Percentiles rank a stretch among this genome's conserved stretches.
These are phyloP conservation scores for Ephydatia muelleri DNA, from an alignment of 37 sponge, comb jelly and placozoan genomes.

Conservation along the genomic window DNA sequence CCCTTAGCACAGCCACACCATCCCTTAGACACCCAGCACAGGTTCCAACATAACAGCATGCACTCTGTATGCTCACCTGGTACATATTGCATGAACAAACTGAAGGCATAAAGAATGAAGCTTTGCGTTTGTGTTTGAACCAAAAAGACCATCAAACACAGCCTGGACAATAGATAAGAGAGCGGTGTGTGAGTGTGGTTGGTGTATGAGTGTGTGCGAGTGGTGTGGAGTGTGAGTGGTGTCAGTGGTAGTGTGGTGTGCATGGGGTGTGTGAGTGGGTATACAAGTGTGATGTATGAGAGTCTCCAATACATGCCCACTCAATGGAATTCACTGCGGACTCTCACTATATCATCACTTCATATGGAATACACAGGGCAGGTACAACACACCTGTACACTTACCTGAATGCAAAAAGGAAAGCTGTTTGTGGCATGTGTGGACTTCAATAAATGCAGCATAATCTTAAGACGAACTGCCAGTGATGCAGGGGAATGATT, in stretches of 20 bases:
- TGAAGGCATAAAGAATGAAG: constrained; percentile 30
- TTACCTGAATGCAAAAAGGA: constrained; percentile 56
- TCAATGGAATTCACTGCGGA: neutral
- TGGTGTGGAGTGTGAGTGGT: too few species aligned
- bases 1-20: too few species aligned
- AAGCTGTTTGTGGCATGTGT: constrained; percentile 54
- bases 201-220: too few species aligned
- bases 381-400: neutral
- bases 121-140: constrained; percentile 34
- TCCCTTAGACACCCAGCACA: too few species aligned
- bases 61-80: constrained; percentile 10
- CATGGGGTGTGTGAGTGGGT: too few species aligned
- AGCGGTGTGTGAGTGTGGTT: too few species aligned
- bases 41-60: neutral
- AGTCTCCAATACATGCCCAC: too few species aligned
- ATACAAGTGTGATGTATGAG: too few species aligned
- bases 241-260: too few species aligned
- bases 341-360: neutral
- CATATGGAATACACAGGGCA: neutral
- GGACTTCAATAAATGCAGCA: constrained; percentile 55
- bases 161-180: too few species aligned
- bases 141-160: constrained; percentile 75
- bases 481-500: constrained; percentile 36
- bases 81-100: constrained; percentile 55
- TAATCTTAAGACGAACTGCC: constrained; percentile 38